These are phyloP conservation scores for Shinisaurus crocodilurus DNA, from an alignment of 2,113 vertebrate genomes.

Conservation along the genomic window DNA sequence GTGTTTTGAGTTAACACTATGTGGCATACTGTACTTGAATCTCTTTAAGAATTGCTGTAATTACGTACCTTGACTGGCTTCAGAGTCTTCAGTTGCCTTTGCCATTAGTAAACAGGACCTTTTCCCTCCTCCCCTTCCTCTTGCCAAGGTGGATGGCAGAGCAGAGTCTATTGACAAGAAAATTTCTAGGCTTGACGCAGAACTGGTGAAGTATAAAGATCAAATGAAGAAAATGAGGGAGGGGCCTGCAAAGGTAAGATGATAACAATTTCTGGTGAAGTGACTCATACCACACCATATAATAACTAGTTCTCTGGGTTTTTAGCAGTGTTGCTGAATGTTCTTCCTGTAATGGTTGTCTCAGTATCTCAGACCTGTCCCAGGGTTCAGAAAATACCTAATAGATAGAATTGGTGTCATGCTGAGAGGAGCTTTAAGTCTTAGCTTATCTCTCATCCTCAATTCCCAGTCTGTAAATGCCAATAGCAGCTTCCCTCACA, in stretches of 20 bases:
- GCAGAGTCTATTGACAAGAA: slow-evolving; percentile 97
- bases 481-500: background rate
- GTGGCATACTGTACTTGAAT: background rate
- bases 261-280: slow-evolving; percentile 21
- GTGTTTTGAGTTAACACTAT: background rate
- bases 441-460: background rate
- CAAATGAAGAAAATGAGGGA: slow-evolving; percentile 99
- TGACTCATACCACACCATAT: slow-evolving; percentile 15
- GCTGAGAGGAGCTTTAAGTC: background rate
- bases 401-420: background rate
- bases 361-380: background rate
- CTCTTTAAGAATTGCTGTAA: background rate
- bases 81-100: background rate
- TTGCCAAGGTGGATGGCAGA: slow-evolving; percentile 89
- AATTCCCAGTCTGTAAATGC: background rate
- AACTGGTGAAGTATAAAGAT: slow-evolving; percentile 96
- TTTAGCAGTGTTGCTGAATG: background rate
- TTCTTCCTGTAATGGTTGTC: background rate
- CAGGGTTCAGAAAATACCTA: background rate
- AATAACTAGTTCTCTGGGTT: slow-evolving; percentile 21
- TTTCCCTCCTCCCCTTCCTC: background rate
- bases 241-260: slow-evolving; percentile 93
- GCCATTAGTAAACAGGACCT: background rate
- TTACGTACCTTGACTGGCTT: background rate
- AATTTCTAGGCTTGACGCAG: slow-evolving; percentile 90